Conservation (phyloP, 2,797 vertebrate species). For the Anomalospiza imberbis region DNA sequence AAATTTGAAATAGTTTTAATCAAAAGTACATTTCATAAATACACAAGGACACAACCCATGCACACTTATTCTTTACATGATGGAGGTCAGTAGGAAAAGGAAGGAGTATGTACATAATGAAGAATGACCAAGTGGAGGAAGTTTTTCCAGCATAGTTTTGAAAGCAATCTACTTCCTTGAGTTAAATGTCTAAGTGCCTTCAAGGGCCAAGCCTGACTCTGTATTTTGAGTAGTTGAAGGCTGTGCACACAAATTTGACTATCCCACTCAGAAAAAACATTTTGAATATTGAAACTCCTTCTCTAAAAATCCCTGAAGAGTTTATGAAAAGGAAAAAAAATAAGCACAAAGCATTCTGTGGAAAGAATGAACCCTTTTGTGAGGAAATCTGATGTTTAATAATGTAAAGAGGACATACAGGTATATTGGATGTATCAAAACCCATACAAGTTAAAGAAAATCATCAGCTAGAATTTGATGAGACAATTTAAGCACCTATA, state of each 20-base stretch:
- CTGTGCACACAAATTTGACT: not conserved
- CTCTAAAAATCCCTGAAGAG: not conserved
- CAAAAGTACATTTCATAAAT: not conserved
- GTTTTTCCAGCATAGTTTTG: not conserved
- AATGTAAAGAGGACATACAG: not conserved
- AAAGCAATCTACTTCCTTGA: not conserved
- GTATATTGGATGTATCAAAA: not conserved
- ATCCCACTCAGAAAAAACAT: fast-evolving
- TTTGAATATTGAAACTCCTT: not conserved
- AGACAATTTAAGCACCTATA: not conserved
- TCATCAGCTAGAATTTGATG: not conserved
- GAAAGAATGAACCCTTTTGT: not conserved
- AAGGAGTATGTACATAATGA: not conserved
- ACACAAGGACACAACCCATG: fast-evolving
- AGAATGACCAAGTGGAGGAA: not conserved
- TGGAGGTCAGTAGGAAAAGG: not conserved
- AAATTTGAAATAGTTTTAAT: not conserved
- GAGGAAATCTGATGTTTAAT: not conserved
- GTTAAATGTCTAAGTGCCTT: too few relatives aligned
- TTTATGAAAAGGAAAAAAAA: not conserved
- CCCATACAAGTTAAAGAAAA: not conserved
- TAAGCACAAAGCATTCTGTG: not conserved
- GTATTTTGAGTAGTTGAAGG: too few relatives aligned
- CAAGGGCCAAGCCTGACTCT: too few relatives aligned
- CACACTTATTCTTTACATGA: not conserved